phyloP scores from a whole-genome alignment of 2,113 vertebrate genomes.

The Passerina amoena region DNA sequence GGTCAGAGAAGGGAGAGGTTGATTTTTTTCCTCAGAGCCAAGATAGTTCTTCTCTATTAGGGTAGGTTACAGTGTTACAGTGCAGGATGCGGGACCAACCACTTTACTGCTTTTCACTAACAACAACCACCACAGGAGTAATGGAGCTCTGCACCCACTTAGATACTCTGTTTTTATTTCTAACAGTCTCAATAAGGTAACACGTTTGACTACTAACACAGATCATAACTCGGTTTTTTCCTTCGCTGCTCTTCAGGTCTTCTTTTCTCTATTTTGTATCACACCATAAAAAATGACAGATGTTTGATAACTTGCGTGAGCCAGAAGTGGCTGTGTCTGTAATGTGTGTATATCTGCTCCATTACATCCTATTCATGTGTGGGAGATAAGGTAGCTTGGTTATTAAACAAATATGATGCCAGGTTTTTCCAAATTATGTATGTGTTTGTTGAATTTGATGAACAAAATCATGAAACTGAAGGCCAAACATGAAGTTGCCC shows the following conservation, averaged over 20 bases:
- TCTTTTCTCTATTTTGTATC: slow-evolving; percentile 23
- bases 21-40: slow-evolving; percentile 76
- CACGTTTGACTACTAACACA: slow-evolving; percentile 55
- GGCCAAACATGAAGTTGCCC: neutral
- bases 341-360: neutral
- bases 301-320: neutral
- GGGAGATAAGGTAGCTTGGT: neutral
- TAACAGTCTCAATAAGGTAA: slow-evolving; percentile 66
- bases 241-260: slow-evolving; percentile 43
- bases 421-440: neutral
- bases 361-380: neutral
- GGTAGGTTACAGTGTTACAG: slow-evolving; percentile 74
- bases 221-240: slow-evolving; percentile 24
- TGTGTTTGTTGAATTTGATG: neutral
- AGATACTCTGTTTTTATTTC: slow-evolving; percentile 52
- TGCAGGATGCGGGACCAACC: slow-evolving; percentile 59
- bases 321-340: neutral
- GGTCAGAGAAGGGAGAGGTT: slow-evolving; percentile 82
- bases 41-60: slow-evolving; percentile 77
- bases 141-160: slow-evolving; percentile 54
- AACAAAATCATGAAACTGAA: neutral
- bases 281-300: neutral
- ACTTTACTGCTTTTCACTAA: slow-evolving; percentile 68
- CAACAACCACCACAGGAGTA: slow-evolving; percentile 56
- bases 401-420: neutral